Percentiles rank a stretch among this genome's conserved stretches.
phyloP scores from a whole-genome alignment of 2,888 invertebrate species.

The Lamellibrachia columna region DNA sequence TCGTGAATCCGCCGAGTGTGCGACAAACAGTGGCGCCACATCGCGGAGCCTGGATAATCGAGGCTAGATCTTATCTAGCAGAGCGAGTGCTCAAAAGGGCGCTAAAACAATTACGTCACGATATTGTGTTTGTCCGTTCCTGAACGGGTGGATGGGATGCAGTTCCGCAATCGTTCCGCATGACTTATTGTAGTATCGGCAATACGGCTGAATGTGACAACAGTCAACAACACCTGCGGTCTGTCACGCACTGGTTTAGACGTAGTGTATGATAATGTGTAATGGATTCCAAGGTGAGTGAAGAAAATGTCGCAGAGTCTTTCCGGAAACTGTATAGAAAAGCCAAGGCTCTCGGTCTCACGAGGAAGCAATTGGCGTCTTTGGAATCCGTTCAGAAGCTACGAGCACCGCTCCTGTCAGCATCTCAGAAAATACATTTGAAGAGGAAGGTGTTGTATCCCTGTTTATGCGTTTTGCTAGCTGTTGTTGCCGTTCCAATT shows the following conservation, averaged over 20 bases:
- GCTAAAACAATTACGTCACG: neutral
- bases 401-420: neutral
- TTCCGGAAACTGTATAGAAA: conserved; percentile 20
- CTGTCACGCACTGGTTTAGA: neutral
- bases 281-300: neutral
- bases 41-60: too few species aligned
- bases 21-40: too few species aligned
- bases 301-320: conserved; percentile 9
- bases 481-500: neutral
- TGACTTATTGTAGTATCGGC: neutral
- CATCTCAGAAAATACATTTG: neutral
- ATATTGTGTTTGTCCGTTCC: neutral
- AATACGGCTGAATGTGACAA: too few species aligned
- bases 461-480: neutral
- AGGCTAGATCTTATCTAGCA: too few species aligned
- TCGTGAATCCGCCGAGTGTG: too few species aligned
- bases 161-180: neutral
- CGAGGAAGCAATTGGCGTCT: conserved; percentile 28
- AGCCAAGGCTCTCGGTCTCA: conserved; percentile 30
- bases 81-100: too few species aligned
- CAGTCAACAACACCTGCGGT: neutral
- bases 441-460: neutral
- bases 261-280: neutral
- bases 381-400: conserved; percentile 31
- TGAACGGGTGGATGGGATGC: neutral